Base-by-base conservation (phyloP, 2,113 vertebrate genomes). In the Pelmatolapia mariae region DNA sequence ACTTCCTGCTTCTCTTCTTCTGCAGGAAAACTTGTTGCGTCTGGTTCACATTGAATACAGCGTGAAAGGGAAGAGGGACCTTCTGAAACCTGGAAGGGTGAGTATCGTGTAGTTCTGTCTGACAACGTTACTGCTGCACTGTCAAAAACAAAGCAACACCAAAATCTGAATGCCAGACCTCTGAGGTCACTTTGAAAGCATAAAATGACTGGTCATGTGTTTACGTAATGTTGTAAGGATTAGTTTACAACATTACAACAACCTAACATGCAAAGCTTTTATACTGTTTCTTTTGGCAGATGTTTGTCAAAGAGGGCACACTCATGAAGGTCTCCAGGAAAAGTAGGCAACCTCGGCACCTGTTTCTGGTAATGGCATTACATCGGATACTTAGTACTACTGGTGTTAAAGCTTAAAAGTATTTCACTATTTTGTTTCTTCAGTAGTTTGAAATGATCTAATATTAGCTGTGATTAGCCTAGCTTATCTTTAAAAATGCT, bases 31-130 rank as follows among this genome's bases (percentile, higher is more conserved):
- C 91, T 83, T 99, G 90, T 97, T 99, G 95, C 98, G 98, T 88
- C 96, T 99, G 95, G 97, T 99, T 87, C 98, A 99, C 93, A 98
- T 99, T 7, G 98, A 99, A 87, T 97, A 98, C 96, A 99, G 98
- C 3, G 95, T 99, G 73, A 96, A 92, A 83, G 98, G 98, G 82
- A 98, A 98, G 94, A 97, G 96, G 1, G 91, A 97, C 82, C 96
- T 99, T 66, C 96, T 98, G 86, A 98, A 98, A 95, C 97, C 98
- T 15, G 98, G 98, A 96, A 97, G 98, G 97, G 98, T 99, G 95
- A 98, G 98, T 95, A 83, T 18, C 61, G 33, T 8, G 13, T 11
- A 0, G 19, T 80, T 56, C 89, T 86, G 71, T 92, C 87, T 94
- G 84, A 66, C 73, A 85, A 53, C 83, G 13, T 87, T 89, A 91